Evolutionary conservation across 2,113 vertebrate genomes (phyloP).

Genomic region (Nyctereutes procyonoides): DNA sequence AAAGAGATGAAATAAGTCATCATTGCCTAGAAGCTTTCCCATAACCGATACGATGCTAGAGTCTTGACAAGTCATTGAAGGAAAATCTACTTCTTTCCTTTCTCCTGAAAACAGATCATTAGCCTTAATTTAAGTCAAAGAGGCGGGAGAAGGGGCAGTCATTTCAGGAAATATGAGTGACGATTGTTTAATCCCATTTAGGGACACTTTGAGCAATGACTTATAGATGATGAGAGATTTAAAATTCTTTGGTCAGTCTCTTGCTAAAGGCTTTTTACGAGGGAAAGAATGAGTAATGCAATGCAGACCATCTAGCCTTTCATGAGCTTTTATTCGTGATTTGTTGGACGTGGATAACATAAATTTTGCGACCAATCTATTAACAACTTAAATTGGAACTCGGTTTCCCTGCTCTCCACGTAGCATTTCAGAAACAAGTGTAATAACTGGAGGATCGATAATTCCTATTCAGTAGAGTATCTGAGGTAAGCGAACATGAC

Average conservation of each 20-base stretch:
- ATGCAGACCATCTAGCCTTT: constrained; percentile 74
- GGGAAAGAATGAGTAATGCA: constrained; percentile 84
- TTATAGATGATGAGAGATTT: constrained; percentile 86
- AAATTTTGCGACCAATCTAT: constrained; percentile 88
- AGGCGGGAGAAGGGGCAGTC: constrained; percentile 69
- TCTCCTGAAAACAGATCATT: constrained; percentile 87
- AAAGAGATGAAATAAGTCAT: constrained; percentile 76
- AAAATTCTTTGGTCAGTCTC: constrained; percentile 87
- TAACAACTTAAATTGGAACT: constrained; percentile 87
- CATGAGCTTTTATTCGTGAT: constrained; percentile 89
- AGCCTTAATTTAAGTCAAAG: constrained; percentile 85
- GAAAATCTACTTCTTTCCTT: constrained; percentile 80
- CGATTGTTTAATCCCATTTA: constrained; percentile 88
- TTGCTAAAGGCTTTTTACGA: constrained; percentile 86
- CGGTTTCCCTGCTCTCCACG: constrained; percentile 81
- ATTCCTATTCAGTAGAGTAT: constrained; percentile 75
- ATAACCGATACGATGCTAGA: constrained; percentile 75
- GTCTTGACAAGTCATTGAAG: constrained; percentile 82
- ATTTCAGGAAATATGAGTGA: constrained; percentile 79
- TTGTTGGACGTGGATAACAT: constrained; percentile 87
- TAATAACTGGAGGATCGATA: constrained; percentile 84
- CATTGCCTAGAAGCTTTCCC: constrained; percentile 65
- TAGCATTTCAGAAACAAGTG: constrained; percentile 77
- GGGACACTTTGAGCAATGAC: constrained; percentile 88
- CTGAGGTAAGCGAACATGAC: constrained; percentile 79